phyloP scores from a whole-genome alignment of 2,113 vertebrate genomes.

The Protobothrops mucrosquamatus region DNA sequence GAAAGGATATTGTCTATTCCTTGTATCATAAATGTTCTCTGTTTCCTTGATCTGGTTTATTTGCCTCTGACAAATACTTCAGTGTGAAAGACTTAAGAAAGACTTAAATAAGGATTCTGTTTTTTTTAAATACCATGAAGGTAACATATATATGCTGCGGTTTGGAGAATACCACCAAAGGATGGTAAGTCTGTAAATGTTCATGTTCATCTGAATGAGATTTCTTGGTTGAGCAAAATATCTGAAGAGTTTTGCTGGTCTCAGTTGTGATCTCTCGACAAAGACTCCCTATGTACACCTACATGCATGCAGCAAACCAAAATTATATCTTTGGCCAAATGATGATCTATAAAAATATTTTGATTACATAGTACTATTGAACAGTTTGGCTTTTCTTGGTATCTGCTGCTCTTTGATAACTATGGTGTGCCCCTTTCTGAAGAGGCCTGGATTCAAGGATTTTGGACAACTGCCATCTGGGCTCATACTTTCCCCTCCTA shows the following conservation, averaged over 20 bases:
- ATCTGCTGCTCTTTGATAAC: neutral
- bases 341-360: too few species aligned
- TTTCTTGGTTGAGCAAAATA: neutral
- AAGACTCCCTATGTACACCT: neutral
- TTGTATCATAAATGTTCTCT: constrained; percentile 1
- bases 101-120: neutral
- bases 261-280: neutral
- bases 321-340: neutral
- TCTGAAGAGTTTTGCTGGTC: neutral
- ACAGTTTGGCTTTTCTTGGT: neutral
- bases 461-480: neutral
- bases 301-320: neutral
- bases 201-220: neutral
- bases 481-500: neutral
- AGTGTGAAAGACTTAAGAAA: neutral
- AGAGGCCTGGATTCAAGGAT: neutral
- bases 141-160: neutral
- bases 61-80: neutral
- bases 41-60: constrained; percentile 4
- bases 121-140: neutral
- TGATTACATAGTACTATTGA: too few species aligned
- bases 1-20: neutral
- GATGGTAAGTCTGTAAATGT: neutral
- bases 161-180: neutral
- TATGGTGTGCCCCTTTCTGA: neutral